These are phyloP conservation scores for Cephus pygmeus DNA, from an alignment of 2,888 invertebrate species.

Conservation along the genomic window DNA sequence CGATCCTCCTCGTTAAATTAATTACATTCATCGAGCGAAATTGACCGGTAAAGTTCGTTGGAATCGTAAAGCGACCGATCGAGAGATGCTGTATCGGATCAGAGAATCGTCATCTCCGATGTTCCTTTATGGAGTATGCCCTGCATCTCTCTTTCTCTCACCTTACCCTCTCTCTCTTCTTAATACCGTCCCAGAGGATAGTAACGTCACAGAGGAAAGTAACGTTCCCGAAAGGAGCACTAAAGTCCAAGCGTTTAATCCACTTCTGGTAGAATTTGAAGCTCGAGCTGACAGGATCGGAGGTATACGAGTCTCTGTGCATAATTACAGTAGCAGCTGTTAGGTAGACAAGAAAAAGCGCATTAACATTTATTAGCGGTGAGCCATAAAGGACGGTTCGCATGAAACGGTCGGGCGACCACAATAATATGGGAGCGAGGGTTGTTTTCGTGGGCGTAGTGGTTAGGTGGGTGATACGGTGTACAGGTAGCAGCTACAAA, in stretches of 20 bases:
- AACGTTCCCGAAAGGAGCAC: neutral
- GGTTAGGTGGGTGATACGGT: neutral
- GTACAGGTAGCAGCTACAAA: neutral
- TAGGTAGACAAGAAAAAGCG: conserved; percentile 8
- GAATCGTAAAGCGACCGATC: conserved; percentile 5
- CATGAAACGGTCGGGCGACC: conserved; percentile 11
- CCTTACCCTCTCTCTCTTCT: neutral
- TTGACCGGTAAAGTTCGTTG: neutral
- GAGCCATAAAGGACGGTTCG: conserved; percentile 12
- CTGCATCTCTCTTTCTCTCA: neutral
- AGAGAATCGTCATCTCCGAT: neutral
- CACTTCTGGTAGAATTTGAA: neutral
- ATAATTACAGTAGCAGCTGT: neutral
- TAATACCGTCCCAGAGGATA: neutral
- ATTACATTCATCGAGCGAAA: neutral
- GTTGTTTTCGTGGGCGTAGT: neutral
- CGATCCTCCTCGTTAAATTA: neutral
- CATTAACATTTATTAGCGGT: conserved; percentile 9
- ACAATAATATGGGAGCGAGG: conserved; percentile 2
- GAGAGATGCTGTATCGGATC: neutral
- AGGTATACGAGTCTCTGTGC: neutral
- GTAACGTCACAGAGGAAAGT: neutral
- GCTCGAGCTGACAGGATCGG: neutral
- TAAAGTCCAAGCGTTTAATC: neutral
- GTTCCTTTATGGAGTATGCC: neutral